Percentiles rank a stretch among this genome's conserved stretches.
Conservation (phyloP, 2,113 vertebrate genomes). For the Heptranchias perlo region DNA sequence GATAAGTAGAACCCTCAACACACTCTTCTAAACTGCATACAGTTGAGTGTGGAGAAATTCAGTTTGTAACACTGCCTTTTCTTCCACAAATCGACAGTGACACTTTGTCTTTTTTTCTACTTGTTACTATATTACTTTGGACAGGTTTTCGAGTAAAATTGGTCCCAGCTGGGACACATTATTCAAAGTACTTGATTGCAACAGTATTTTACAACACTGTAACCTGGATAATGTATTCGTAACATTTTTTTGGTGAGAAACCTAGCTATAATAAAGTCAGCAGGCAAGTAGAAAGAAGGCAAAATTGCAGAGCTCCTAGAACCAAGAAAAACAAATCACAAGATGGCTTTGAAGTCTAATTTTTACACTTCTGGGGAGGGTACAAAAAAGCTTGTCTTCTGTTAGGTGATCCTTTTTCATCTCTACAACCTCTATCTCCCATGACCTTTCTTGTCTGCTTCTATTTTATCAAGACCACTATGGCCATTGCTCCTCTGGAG, state of each 20-base stretch:
- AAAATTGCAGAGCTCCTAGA: not conserved
- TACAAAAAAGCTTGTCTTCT: not conserved
- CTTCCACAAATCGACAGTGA: conserved; percentile 20
- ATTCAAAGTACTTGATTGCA: conserved; percentile 28
- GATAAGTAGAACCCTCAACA: not conserved
- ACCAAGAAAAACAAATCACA: not conserved
- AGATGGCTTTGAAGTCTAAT: not conserved
- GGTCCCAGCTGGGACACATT: conserved; percentile 22
- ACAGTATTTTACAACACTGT: not conserved
- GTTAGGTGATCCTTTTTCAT: not conserved
- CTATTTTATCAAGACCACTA: not conserved
- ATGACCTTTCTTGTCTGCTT: not conserved
- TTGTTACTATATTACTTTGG: conserved; percentile 28
- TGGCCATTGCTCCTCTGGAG: not conserved
- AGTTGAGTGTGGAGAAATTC: not conserved
- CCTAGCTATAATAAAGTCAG: not conserved
- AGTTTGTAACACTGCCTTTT: not conserved
- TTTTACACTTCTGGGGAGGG: not conserved
- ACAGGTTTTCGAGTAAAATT: not conserved
- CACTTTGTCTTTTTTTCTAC: conserved; percentile 18
- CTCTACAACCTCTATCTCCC: not conserved
- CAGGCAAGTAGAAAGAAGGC: not conserved
- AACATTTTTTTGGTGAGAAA: not conserved
- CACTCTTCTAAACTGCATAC: not conserved
- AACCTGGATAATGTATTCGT: conserved; percentile 14